phyloP scores from a whole-genome alignment of 2,797 vertebrate species.

The Carapus acus region DNA sequence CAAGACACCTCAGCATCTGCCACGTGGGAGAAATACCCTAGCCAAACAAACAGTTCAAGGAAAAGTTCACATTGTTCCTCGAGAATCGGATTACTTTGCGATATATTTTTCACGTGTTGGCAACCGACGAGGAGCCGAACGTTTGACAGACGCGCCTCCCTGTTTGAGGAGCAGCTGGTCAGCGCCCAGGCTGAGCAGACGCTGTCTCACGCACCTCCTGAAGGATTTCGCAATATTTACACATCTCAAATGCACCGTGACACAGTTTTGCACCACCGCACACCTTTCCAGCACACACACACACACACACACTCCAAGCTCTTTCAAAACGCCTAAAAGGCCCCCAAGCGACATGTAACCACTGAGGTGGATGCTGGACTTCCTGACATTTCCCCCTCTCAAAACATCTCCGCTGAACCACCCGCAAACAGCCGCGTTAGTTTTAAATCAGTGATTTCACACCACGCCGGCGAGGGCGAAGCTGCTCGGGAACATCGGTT shows the following conservation, averaged over 20 bases:
- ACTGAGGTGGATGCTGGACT: constrained; percentile 40
- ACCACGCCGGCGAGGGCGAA: neutral
- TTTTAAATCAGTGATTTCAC: constrained; percentile 8
- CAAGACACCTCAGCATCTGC: too few relatives aligned
- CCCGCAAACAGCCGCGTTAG: constrained; percentile 21
- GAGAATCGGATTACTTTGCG: too few relatives aligned
- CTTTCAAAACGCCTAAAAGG: constrained; percentile 39
- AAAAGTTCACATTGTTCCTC: neutral
- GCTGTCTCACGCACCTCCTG: constrained; percentile 22
- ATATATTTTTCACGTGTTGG: too few relatives aligned
- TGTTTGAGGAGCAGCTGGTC: constrained; percentile 28
- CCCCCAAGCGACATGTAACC: constrained; percentile 20
- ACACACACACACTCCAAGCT: constrained; percentile 3
- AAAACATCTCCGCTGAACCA: constrained; percentile 12
- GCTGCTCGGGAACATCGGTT: neutral
- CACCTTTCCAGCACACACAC: neutral
- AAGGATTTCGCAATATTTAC: constrained; percentile 35
- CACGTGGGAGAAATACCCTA: too few relatives aligned
- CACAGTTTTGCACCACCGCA: constrained; percentile 3
- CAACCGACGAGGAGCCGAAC: too few relatives aligned
- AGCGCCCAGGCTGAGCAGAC: constrained; percentile 7
- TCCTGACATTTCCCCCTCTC: constrained; percentile 37
- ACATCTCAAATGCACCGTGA: constrained; percentile 27
- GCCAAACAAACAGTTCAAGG: constrained; percentile 9
- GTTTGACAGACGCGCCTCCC: constrained; percentile 14